These are phyloP conservation scores for Pomacea canaliculata DNA, from an alignment of 2,888 invertebrate genomes.

Conservation along the genomic window DNA sequence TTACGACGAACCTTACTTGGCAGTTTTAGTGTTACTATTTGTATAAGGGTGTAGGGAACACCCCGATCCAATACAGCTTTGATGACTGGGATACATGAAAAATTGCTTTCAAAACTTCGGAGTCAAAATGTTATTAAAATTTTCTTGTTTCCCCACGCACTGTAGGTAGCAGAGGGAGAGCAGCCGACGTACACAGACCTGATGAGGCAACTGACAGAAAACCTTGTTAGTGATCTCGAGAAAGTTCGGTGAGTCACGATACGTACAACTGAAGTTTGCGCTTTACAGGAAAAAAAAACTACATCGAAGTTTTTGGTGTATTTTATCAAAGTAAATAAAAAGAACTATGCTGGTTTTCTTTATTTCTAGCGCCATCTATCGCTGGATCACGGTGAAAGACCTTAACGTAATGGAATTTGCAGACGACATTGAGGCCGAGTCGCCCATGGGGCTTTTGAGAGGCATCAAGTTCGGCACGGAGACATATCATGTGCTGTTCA, in stretches of 20 bases:
- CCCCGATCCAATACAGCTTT: no score
- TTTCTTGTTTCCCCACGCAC: no score
- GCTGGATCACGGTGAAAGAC: slow-evolving; percentile 70
- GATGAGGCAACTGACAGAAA: slow-evolving; percentile 65
- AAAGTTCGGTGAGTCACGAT: slow-evolving; percentile 63
- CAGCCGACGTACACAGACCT: slow-evolving; percentile 69
- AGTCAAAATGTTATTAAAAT: no score
- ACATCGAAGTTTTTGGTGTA: background rate
- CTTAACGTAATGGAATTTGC: slow-evolving; percentile 72
- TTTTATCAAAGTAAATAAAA: no score
- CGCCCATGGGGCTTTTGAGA: slow-evolving; percentile 67
- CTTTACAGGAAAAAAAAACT: background rate
- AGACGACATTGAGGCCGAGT: slow-evolving; percentile 73
- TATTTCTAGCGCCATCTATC: slow-evolving; percentile 65
- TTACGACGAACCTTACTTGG: no score
- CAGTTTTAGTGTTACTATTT: no score
- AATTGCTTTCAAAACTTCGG: background rate
- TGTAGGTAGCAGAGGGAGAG: slow-evolving; percentile 67
- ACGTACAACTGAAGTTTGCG: background rate
- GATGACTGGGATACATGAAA: background rate
- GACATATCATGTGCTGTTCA: slow-evolving; percentile 70
- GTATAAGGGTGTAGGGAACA: no score
- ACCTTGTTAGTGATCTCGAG: slow-evolving; percentile 65
- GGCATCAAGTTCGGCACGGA: slow-evolving; percentile 71
- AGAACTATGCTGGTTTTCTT: background rate